Evolutionary conservation across 2,113 vertebrate species (phyloP), one percentile per base, ranked within the genome.

Genomic region (Triplophysa dalaica): DNA sequence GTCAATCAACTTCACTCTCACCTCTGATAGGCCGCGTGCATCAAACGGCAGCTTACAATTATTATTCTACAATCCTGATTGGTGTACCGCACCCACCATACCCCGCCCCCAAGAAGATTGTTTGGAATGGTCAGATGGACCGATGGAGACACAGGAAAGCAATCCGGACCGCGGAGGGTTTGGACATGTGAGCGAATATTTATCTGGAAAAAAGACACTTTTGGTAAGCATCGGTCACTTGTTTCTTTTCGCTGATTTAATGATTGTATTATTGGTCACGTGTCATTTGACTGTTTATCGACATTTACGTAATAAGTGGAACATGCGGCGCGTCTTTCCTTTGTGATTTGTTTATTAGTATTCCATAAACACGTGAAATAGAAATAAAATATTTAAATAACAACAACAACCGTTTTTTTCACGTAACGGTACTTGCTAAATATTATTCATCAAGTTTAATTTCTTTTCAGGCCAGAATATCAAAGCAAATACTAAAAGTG

Each of bases 171-270:
- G 84, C 85, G 90, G 89, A 83, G 86, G 26, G 84, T 86, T 88
- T 87, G 91, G 91, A 91, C 91, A 88, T 91, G 90, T 88, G 88
- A 89, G 87, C 87, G 75, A 75, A 79, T 84, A 85, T 88, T 86
- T 86, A 85, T 88, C 81, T 81, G 12, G 84, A 75, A 84, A 86
- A 80, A 87, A 84, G 29, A 83, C 84, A 84, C 78, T 84, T 65
- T 85, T 83, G 92, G 92, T 93, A 87, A 93, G 92, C 80, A 38
- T 22, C 24, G 43, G 45, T 38, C 33, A 24, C 52, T 22, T 41
- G 11, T 9, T 62, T 52, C 21, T 48, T 10, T 41, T 21, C 45
- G 3, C 45, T 52, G 33, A 69, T 75, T 21, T 43, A 48, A 4
- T 50, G 69, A 19, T 50, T 33, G 45, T 38, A 7, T 64, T 4